Percentiles rank a stretch among this genome's conserved stretches.
phyloP scores from a whole-genome alignment of 2,113 vertebrate genomes.

The Sisor rabdophorus region DNA sequence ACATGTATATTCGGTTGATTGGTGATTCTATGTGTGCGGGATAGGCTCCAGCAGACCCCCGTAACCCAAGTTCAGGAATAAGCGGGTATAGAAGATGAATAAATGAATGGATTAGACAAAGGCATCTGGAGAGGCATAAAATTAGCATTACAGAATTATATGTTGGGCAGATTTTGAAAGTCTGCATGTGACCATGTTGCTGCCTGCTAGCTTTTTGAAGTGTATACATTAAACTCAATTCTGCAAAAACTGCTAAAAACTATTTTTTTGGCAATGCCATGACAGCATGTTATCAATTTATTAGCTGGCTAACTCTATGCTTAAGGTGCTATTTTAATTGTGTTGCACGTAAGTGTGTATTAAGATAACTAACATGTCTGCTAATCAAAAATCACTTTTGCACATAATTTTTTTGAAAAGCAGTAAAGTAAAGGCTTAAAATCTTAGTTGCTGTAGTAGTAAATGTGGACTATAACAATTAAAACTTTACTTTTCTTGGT shows the following conservation, averaged over 20 bases:
- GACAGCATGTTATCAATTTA: slow-evolving; percentile 9
- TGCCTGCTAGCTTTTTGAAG: slow-evolving; percentile 21
- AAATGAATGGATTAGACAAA: slow-evolving; percentile 16
- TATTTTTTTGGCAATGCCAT: slow-evolving; percentile 27
- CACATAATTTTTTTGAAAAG: no score
- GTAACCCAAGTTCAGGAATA: no score
- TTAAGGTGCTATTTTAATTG: background rate
- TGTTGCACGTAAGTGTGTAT: no score
- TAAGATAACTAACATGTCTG: background rate
- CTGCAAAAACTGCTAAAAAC: slow-evolving; percentile 18
- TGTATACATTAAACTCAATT: slow-evolving; percentile 12
- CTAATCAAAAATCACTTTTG: background rate
- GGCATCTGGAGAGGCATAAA: slow-evolving; percentile 26
- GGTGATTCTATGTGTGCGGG: no score
- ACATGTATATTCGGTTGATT: no score
- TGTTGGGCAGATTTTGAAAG: slow-evolving; percentile 39
- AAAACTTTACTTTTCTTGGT: no score
- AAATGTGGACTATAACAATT: no score
- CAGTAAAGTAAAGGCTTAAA: no score
- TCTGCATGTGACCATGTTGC: slow-evolving; percentile 20
- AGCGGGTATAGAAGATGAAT: no score
- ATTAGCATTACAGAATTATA: slow-evolving; percentile 41
- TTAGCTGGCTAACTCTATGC: background rate
- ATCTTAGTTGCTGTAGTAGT: no score
- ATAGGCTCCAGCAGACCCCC: no score